These are phyloP conservation scores for Mormyrus hasselquistii DNA, from an alignment of 2,797 vertebrate species.

Conservation along the genomic window DNA sequence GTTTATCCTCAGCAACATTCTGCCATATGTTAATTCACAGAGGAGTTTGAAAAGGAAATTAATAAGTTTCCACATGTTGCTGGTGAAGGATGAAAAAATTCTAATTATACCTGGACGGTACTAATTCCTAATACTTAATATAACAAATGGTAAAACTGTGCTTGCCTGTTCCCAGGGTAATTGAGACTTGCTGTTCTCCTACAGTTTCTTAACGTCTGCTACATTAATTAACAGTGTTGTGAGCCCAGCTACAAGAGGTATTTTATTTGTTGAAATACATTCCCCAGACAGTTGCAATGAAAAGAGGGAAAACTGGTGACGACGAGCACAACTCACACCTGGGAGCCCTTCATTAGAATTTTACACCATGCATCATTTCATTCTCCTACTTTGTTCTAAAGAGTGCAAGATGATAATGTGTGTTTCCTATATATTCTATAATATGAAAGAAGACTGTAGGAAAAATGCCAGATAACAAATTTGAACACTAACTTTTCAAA, in stretches of 20 bases:
- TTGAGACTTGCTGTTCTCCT: conserved; percentile 39
- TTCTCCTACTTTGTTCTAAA: conserved; percentile 9
- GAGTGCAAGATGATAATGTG: neutral
- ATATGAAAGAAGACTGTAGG: neutral
- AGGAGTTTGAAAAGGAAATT: conserved; percentile 42
- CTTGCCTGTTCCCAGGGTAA: conserved; percentile 46
- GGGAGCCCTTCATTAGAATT: conserved; percentile 34
- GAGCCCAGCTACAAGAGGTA: conserved; percentile 50
- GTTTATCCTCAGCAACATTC: conserved; percentile 19
- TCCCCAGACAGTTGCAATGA: conserved; percentile 44
- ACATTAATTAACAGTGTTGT: conserved; percentile 50
- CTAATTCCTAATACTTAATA: conserved; percentile 52
- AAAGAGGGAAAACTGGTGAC: conserved; percentile 41
- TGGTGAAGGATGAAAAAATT: conserved; percentile 46
- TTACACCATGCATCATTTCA: conserved; percentile 4
- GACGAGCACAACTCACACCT: conserved; percentile 35
- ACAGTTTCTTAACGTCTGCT: conserved; percentile 47
- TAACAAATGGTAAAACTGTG: conserved; percentile 48
- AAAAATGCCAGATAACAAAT: neutral
- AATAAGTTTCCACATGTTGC: conserved; percentile 52
- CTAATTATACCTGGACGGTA: conserved; percentile 54
- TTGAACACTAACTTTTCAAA: neutral
- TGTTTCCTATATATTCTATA: neutral
- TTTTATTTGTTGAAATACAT: conserved; percentile 47
- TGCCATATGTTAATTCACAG: conserved; percentile 46